These are phyloP conservation scores for Felis catus DNA, from an alignment of 2,113 vertebrate species.

Conservation along the genomic window F.catus_Fca126_mat1.0 CM031420.1:149714501-149715000, in stretches of 20 bases:
- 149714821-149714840: neutral
- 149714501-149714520: neutral
- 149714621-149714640: neutral
- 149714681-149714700: neutral
- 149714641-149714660: neutral
- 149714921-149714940: neutral
- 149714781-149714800: neutral
- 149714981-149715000: neutral
- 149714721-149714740: neutral
- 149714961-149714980: neutral
- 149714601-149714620: neutral
- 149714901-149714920: neutral
- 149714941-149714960: neutral
- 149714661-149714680: neutral
- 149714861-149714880: neutral
- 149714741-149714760: neutral
- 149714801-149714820: neutral
- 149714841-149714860: neutral
- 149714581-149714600: neutral
- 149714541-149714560: neutral
- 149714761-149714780: neutral
- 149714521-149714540: neutral
- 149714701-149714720: neutral
- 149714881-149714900: neutral
- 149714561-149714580: neutral